Conservation (phyloP, 2,797 vertebrate species). For the Rhynchotus rufescens region DNA sequence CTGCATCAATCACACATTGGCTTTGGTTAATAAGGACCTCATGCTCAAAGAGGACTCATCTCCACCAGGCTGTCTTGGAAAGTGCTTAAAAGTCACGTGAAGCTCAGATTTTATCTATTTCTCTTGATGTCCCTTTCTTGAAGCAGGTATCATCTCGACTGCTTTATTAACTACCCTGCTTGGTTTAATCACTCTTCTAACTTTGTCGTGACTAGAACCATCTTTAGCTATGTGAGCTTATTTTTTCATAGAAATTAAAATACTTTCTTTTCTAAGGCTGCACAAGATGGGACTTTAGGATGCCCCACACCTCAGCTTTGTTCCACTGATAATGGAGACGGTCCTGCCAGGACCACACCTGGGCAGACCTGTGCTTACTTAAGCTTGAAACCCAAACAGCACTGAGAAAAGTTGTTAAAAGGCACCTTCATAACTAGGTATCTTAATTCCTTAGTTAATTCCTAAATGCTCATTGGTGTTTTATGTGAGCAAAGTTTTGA, state of each 20-base stretch:
- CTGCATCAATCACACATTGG: neutral
- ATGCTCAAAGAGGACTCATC: neutral
- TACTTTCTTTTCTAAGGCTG: too few species aligned
- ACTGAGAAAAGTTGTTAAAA: neutral
- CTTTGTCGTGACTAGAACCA: too few species aligned
- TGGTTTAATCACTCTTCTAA: too few species aligned
- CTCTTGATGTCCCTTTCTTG: neutral
- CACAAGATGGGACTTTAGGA: too few species aligned
- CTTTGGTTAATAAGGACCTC: neutral
- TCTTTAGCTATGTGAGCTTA: too few species aligned
- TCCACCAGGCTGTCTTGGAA: neutral
- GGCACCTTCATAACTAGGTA: neutral
- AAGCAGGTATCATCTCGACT: neutral
- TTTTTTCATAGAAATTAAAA: too few species aligned
- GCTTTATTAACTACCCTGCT: neutral
- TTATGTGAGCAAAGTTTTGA: neutral
- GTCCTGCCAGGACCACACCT: neutral
- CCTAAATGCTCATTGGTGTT: neutral
- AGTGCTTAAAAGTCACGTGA: neutral
- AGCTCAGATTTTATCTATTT: neutral
- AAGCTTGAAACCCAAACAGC: neutral
- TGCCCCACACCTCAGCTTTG: neutral
- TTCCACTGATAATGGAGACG: neutral
- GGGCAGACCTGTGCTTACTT: neutral
- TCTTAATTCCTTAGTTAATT: neutral